Base-by-base conservation (phyloP, 2,113 vertebrate genomes). In the Hippocampus zosterae region DNA sequence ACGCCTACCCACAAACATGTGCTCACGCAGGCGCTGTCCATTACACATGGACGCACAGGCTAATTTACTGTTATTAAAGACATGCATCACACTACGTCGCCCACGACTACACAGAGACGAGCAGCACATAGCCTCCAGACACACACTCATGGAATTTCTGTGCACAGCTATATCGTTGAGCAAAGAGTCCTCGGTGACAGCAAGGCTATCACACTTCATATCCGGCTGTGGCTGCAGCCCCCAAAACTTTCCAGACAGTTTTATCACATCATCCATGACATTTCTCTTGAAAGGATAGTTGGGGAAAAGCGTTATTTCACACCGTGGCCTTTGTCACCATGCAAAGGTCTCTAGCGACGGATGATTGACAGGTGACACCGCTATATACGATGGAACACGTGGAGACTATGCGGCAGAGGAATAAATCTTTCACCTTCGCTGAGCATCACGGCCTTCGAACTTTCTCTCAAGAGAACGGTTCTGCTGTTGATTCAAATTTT, bases 11-110 rank as follows among this genome's bases (percentile, higher is more conserved):
- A 6, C 5, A 19, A 18, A 21, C 46, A 48, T 3, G 42, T 62
- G 37, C 41, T 68, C 53, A 53, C 68, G 63, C 61, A 40, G 5
- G 2, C 53, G 40, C 27, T 0, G 21, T 57, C 44, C 18, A 42
- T 53, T 19, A 67, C 19, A 68, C 66, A 73, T 23, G 61, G 62
- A 27, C 67, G 55, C 53, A 67, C 72, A 37, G 46, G 63, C 67
- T 89, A 88, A 91, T 87, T 85, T 81, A 67, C 72, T 82, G 79
- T 91, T 91, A 91, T 91, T 91, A 88, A 89, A 91, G 82, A 87
- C 87, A 90, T 90, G 87, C 85, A 90, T 91, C 89, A 91, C 83
- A 65, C 71, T 64, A 33, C 10, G 27, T 83, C 86, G 74, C 74
- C 81, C 55, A 55, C 65, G 81, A 84, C 76, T 82, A 77, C 84